Conservation (phyloP, 2,888 invertebrate species). For the Dryococelus australis region DNA sequence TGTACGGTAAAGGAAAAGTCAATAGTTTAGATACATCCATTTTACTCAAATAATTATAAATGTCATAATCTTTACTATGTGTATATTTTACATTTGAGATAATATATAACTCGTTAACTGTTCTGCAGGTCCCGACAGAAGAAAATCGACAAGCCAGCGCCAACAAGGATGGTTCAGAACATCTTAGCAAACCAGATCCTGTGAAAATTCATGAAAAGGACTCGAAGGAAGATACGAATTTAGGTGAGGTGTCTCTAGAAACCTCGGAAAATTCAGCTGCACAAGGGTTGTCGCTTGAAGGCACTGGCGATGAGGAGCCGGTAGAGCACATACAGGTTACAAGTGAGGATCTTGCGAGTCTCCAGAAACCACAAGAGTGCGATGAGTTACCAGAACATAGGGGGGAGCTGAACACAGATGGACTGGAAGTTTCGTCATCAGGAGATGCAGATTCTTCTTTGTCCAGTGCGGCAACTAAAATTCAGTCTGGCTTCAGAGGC, state of each 20-base stretch:
- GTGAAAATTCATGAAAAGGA: not conserved
- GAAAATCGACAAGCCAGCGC: not conserved
- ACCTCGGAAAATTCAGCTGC: not conserved
- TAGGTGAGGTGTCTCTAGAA: not conserved
- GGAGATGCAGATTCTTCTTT: conserved; percentile 41
- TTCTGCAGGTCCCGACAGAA: not conserved
- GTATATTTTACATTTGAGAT: no score
- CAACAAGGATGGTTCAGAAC: not conserved
- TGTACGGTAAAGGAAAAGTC: no score
- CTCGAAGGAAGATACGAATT: not conserved
- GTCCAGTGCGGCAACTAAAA: conserved; percentile 49
- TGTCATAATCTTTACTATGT: no score
- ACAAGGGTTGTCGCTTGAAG: conserved; percentile 5
- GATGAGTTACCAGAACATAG: conserved; percentile 39
- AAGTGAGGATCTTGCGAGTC: conserved; percentile 40
- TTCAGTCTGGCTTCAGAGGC: conserved; percentile 50
- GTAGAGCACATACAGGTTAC: not conserved
- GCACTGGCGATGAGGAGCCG: not conserved
- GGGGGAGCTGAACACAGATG: not conserved
- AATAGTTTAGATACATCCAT: no score
- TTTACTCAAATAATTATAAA: no score
- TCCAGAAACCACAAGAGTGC: conserved; percentile 46
- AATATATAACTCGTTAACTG: not conserved
- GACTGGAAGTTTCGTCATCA: conserved; percentile 25
- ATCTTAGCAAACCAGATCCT: not conserved